Evolutionary conservation across 2,888 invertebrate species (phyloP), one percentile per base, ranked within the genome.

Genomic region (Nomada ruficornis): DNA sequence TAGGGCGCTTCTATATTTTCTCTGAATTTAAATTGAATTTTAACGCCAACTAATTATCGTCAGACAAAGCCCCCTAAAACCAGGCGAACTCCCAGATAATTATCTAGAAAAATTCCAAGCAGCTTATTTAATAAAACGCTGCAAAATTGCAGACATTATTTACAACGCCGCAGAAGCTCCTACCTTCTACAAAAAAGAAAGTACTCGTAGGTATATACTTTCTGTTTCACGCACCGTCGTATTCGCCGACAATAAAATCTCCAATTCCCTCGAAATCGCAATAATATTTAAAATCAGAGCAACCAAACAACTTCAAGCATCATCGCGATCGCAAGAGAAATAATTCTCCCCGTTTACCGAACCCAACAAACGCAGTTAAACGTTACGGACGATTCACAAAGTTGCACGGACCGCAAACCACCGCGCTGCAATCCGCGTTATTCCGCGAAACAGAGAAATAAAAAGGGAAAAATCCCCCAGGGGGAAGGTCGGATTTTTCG

Each of bases 11-110:
- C 26, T 50, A 10, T 23, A 23, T 60, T 26, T 26, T 36, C n/a
- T 23, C 47, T 26, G 64, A 68, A 54, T 72, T 74, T 44, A 57
- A 63, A 72, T 73, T 71, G 60, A 75, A 76, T 57, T 78, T 67
- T 52, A 20, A 20, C 50, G 59, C 23, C 63, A 69, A 5, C 65
- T 83, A 84, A 84, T 84, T 84, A 84, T 83, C 83, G 55, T 47
- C 54, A 23, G 72, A 68, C 77, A 50, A 69, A 64, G 26, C 26
- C 54, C 54, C 44, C 47, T 20, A 76, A 77, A 81, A 78, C 78
- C 67, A 57, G 65, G 23, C 3, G 9, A 60, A 69, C 47, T 74
- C 29, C 26, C 26, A 52, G 70, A 67, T 81, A 42, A 50, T 81
- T 77, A 77, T 74, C 70, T 13, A 26, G 57, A 54, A 44, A 26